Base-by-base conservation (phyloP, 2,113 vertebrate species). In the Xiphorhynchus elegans region DNA sequence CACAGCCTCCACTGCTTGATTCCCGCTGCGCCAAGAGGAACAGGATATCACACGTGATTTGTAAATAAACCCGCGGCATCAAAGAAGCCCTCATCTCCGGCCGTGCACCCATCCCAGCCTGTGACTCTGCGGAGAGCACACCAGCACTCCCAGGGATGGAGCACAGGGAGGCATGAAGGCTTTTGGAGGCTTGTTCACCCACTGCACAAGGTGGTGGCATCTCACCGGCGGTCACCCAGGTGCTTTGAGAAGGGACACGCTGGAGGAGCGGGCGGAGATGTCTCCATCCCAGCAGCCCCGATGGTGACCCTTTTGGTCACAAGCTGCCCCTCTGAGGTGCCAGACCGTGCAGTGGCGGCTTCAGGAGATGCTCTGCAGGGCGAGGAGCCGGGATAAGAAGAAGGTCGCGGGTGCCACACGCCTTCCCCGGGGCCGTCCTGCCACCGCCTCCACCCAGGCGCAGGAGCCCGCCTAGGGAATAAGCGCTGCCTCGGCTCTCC, bases 111-210 rank as follows among this genome's bases (percentile, higher is more conserved):
- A 2, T 10, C 52, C 35, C 47, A 18, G 70, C 26, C 49, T 3
- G 1, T 1, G 7, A 11, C 66, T 23, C 28, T 10, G 20, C 5
- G n/a, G 33, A 39, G 7, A 84, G 50, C 60, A n/a, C 40, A 19
- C 9, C 67, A 21, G 37, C 0, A 4, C 25, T 63, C 28, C 31
- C 0, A 0, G 40, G 44, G 49, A 76, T 1, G 14, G 13, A 49
- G 59, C 47, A 6, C 6, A 1, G 59, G 4, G 23, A 46, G 31
- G n/a, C 37, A 20, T 4, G 4, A 1, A 60, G 35, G 31, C 7
- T 58, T 75, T 37, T 20, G n/a, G 70, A 66, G 84, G 35, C 9
- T 67, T 40, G 21, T 75, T 75, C 33, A 9, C 26, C 12, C 4
- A 1, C 40, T 66, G 40, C 40, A 18, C 44, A 10, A 40, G 56